A percentile compares a stretch with the other conserved stretches of the same genome.
Conservation (phyloP, 2,888 invertebrate genomes). For the Leptinotarsa rubiginosa region DNA sequence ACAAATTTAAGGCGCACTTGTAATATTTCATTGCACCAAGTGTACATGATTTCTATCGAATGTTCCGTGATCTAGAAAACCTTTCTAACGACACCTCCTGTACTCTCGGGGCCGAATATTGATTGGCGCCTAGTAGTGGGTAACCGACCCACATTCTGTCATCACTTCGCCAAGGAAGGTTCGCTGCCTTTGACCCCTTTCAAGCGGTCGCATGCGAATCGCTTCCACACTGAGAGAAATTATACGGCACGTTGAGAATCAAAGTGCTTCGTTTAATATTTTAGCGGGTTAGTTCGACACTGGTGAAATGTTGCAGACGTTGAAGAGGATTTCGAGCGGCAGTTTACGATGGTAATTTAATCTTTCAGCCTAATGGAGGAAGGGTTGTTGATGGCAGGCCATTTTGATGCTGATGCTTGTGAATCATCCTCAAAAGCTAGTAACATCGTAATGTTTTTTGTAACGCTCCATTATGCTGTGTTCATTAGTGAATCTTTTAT, state of each 20-base stretch:
- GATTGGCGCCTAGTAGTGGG: slow-evolving; percentile 49
- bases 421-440: no score
- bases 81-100: slow-evolving; percentile 33
- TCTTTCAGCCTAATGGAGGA: background rate
- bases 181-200: slow-evolving; percentile 24
- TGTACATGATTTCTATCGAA: slow-evolving; percentile 31
- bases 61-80: slow-evolving; percentile 34
- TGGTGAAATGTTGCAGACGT: background rate
- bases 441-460: no score
- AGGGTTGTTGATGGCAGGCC: background rate
- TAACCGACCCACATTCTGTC: slow-evolving; percentile 58
- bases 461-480: no score
- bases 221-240: slow-evolving; percentile 7
- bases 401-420: no score
- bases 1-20: no score
- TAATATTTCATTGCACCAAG: no score
- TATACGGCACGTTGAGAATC: slow-evolving; percentile 4
- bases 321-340: background rate
- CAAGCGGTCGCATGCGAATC: slow-evolving; percentile 16
- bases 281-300: background rate
- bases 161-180: slow-evolving; percentile 44
- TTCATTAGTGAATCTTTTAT: no score
- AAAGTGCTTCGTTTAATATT: slow-evolving; percentile 5
- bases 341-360: background rate
- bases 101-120: slow-evolving; percentile 52